These are phyloP conservation scores for Gibbula magus DNA, from an alignment of 2,888 invertebrate genomes.

Conservation along the genomic window DNA sequence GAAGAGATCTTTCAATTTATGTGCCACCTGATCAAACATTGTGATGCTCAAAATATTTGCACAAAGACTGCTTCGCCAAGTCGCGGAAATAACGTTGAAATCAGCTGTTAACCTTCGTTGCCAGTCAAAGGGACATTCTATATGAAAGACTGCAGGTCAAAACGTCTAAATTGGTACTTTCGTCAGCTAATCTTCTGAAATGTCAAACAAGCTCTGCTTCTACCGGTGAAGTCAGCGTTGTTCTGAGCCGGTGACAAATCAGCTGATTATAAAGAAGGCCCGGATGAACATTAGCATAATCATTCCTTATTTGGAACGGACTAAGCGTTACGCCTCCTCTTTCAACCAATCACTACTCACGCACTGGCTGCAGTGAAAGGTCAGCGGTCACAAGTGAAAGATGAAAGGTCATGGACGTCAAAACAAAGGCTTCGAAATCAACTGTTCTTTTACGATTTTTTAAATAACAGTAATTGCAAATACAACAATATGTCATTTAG, in stretches of 20 bases:
- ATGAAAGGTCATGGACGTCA: constrained; percentile 13
- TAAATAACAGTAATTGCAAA: not conserved
- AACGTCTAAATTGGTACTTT: too few species aligned
- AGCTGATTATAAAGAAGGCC: constrained; percentile 20
- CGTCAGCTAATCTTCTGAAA: too few species aligned
- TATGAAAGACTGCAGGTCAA: too few species aligned
- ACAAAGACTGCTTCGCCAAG: too few species aligned
- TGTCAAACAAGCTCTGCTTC: too few species aligned
- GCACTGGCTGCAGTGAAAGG: not conserved
- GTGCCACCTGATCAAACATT: constrained; percentile 14
- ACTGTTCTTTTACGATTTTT: not conserved
- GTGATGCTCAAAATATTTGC: not conserved
- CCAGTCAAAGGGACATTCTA: too few species aligned
- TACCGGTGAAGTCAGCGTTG: constrained; percentile 11
- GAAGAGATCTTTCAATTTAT: constrained; percentile 10
- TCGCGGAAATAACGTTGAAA: too few species aligned
- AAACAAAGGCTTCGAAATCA: constrained; percentile 6
- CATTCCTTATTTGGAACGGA: constrained; percentile 7
- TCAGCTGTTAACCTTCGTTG: too few species aligned
- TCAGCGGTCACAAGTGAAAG: constrained; percentile 1
- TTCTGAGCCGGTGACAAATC: constrained; percentile 21
- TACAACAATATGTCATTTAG: not conserved
- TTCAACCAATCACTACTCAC: not conserved
- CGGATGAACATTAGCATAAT: constrained; percentile 19
- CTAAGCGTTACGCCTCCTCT: not conserved